Conservation (phyloP, 2,113 vertebrate species). For the Xerus inauris region DNA sequence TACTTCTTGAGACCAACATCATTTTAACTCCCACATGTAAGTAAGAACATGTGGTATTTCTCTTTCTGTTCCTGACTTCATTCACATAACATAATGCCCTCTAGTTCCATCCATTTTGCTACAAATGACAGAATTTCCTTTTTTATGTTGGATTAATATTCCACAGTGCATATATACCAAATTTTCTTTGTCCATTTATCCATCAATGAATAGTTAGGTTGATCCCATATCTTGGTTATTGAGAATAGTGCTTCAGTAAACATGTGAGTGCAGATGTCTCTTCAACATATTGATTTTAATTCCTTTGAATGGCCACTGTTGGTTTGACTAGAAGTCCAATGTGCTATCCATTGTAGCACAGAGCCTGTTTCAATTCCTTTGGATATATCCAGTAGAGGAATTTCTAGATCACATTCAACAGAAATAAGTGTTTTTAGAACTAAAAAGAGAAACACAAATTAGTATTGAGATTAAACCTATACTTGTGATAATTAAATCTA, state of each 20-base stretch:
- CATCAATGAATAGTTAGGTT: background rate
- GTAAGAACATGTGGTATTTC: too few species aligned
- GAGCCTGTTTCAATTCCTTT: too few species aligned
- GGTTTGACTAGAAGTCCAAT: background rate
- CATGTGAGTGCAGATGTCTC: background rate
- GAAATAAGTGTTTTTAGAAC: background rate
- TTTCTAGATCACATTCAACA: background rate
- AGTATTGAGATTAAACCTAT: background rate
- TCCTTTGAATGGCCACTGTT: too few species aligned
- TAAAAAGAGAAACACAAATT: slow-evolving; percentile 32
- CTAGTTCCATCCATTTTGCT: background rate
- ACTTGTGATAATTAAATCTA: background rate
- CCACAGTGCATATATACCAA: background rate
- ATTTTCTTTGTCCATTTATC: background rate
- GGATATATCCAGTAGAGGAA: background rate
- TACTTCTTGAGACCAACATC: background rate
- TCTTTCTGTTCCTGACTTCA: background rate
- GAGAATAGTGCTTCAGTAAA: background rate
- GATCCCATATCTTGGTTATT: background rate
- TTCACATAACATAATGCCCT: background rate
- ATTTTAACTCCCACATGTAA: background rate
- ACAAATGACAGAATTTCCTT: background rate
- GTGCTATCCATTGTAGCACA: too few species aligned
- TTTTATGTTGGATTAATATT: background rate
- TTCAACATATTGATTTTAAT: background rate